Evolutionary conservation across 2,113 vertebrate genomes (phyloP), one percentile per base, ranked within the genome.

Genomic region (Planiliza haematocheilus): DNA sequence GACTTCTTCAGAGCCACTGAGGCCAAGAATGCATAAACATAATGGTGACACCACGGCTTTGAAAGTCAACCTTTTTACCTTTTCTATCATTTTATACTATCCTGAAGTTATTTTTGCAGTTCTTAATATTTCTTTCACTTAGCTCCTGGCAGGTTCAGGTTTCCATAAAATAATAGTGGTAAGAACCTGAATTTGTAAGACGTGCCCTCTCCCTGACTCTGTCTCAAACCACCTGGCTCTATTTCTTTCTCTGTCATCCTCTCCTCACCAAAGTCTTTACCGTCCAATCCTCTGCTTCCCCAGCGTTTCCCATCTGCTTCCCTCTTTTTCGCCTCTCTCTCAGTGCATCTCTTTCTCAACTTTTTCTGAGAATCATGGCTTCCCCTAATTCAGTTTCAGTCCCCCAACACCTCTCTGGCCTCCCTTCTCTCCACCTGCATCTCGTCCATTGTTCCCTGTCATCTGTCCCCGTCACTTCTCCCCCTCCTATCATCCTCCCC

Each of bases 271-370:
- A 42, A 50, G 42, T 34, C 17, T 36, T 48, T n/a, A 63, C 24
- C 60, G 39, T 68, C 42, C 41, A 43, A 10, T 49, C 56, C 38
- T 20, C 42, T 68, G 12, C 17, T 62, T 21, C 51, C 16, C 10
- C 12, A 42, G 14, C 65, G 66, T 18, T 63, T 46, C 66, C 56
- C 57, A 55, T 75, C 57, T 49, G 21, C 68, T 50, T 70, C 14
- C 43, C 1, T 61, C 68, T 67, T 11, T 42, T 24, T 18, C 38
- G 68, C 48, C 34, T 24, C 50, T 42, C 43, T 51, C 38, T 7
- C 24, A 10, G 36, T 37, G 18, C 30, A 13, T 36, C 10, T 77
- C 45, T 13, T 21, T 18, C 52, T 49, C 18, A 48, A 43, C 63
- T 34, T 48, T 48, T 11, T 30, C 1, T 52, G 18, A 68, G 52